Evolutionary conservation across 2,113 vertebrate genomes (phyloP).

Genomic region (Hiodon alosoides): DNA sequence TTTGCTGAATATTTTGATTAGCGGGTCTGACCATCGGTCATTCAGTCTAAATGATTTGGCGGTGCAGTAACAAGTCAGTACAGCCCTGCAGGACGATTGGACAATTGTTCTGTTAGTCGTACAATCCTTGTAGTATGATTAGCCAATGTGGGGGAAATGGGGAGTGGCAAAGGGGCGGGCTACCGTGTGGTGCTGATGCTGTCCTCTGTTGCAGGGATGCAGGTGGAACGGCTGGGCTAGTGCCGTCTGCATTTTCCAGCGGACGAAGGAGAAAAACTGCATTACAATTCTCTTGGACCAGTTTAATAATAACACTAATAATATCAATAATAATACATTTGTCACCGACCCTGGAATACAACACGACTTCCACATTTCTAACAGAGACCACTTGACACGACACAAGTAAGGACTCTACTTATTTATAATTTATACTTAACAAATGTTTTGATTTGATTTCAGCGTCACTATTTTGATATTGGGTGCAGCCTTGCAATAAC

Average conservation of each 20-base stretch:
- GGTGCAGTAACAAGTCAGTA: slow-evolving; percentile 4
- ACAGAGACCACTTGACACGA: slow-evolving; percentile 12
- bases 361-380: slow-evolving; percentile 1
- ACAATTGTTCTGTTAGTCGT: slow-evolving; percentile 34
- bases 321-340: neutral
- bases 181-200: slow-evolving; percentile 21
- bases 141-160: slow-evolving; percentile 28
- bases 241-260: slow-evolving; percentile 26
- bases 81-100: slow-evolving; percentile 34
- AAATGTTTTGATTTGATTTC: slow-evolving; percentile 6
- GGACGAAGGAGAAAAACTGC: slow-evolving; percentile 26
- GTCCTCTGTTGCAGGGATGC: slow-evolving; percentile 32
- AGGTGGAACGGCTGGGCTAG: slow-evolving; percentile 36
- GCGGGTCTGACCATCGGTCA: slow-evolving; percentile 28
- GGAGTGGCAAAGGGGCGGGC: slow-evolving; percentile 28
- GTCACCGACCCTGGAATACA: slow-evolving; percentile 16
- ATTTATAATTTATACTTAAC: slow-evolving; percentile 5
- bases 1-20: slow-evolving; percentile 3
- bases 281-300: slow-evolving; percentile 34
- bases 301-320: slow-evolving; percentile 20
- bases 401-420: slow-evolving; percentile 14
- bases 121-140: slow-evolving; percentile 30
- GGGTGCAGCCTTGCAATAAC: neutral
- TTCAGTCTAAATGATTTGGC: slow-evolving; percentile 26
- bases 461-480: neutral